Evolutionary conservation across 2,797 vertebrate genomes (phyloP).

Genomic region (Serranus cabrilla): DNA sequence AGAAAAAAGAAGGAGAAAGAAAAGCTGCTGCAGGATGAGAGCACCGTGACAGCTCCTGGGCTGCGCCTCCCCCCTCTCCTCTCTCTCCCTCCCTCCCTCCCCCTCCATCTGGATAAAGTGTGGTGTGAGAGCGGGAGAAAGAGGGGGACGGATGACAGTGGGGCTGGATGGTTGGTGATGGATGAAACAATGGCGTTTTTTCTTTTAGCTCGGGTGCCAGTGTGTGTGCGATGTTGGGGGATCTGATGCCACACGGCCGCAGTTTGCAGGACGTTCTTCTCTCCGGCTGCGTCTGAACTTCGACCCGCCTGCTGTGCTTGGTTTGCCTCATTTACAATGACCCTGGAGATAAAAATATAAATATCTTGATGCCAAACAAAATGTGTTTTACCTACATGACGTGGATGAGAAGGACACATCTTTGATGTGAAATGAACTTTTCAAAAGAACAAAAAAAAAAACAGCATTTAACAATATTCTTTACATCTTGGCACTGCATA

Average conservation of each 20-base stretch:
- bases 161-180: constrained; percentile 62
- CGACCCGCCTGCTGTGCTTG: constrained; percentile 76
- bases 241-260: constrained; percentile 39
- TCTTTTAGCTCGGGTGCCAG: constrained; percentile 49
- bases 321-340: constrained; percentile 70
- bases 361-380: constrained; percentile 73
- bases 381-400: constrained; percentile 76
- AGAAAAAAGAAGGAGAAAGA: constrained; percentile 44
- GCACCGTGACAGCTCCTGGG: constrained; percentile 85
- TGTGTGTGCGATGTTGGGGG: constrained; percentile 28
- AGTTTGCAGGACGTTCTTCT: constrained; percentile 39
- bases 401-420: constrained; percentile 54
- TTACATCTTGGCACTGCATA: constrained; percentile 98
- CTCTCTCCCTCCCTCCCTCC: constrained; percentile 5
- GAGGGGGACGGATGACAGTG: constrained; percentile 55
- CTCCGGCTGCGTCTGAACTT: constrained; percentile 48
- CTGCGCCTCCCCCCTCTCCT: constrained; percentile 62
- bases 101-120: constrained; percentile 61
- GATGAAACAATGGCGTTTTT: constrained; percentile 61
- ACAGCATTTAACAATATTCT: constrained; percentile 92
- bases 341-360: constrained; percentile 72
- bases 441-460: constrained; percentile 69
- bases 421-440: constrained; percentile 86
- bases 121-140: constrained; percentile 71
- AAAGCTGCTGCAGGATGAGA: constrained; percentile 88